Evolutionary conservation across 1,140 invertebrate genomes (phyloP), one percentile per base, ranked within the genome.

Genomic region (Caerostris darwini): DNA sequence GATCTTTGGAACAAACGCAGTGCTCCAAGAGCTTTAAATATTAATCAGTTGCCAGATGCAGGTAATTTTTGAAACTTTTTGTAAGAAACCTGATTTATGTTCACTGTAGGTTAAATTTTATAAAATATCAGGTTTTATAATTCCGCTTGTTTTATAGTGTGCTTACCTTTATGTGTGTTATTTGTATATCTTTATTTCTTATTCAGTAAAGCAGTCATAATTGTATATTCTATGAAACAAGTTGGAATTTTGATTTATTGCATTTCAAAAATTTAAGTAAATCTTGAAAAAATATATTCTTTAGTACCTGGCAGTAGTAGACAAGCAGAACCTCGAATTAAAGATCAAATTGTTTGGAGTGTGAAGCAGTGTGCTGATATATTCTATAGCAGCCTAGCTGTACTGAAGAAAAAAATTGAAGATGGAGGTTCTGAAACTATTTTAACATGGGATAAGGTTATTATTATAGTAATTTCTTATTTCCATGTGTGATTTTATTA

Each of bases 401-500:
- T 96, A 12, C 96, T 99, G 5, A 98, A 97, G 95, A 96, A 97
- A 57, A 96, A 93, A 61, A 67, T 96, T 0, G 88, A 93, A 19
- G 64, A 93, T 19, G 94, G 96, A 56, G 94, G 95, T 53, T 93
- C 95, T 8, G 97, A 96, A 58, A 97, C 98, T 95, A 97, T 97
- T 95, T 96, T 99, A 0, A 97, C 98, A 54, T 99, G 99, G 99
- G 99, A 99, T 96, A 99, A 99, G 96, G 96, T 96, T 54, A 34
- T 3, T 71, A 19, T 19, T 54, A 85, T 50, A 10, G 34, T 19
- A 34, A 34, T 34, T 34, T 34, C 34, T 34, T 34, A 34, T 34
- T 34, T 34, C 34, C 34, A 34, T 34, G 34, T 34, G 34, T 34
- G 34, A 34, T 34, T 34, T 34, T 34, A 34, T 34, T 34, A 34